Percentiles rank a stretch among this genome's conserved stretches.
These are phyloP conservation scores for Nemapogon koenigi DNA, from an alignment of 2,888 invertebrate species.

Conservation along the genomic window DNA sequence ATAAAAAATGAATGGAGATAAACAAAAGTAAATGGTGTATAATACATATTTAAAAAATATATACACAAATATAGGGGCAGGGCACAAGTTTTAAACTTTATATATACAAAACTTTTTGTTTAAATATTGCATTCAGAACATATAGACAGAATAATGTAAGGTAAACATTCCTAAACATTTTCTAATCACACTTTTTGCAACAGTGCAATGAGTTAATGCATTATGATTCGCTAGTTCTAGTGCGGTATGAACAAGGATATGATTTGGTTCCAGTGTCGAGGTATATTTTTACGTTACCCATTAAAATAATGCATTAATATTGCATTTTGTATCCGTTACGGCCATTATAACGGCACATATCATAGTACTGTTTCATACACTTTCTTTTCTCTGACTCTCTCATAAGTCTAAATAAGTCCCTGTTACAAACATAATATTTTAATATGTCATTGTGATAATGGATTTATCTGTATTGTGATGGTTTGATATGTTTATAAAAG, in stretches of 20 bases:
- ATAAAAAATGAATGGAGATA: constrained; percentile 21
- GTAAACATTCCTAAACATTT: no score
- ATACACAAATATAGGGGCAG: neutral
- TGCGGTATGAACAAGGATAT: no score
- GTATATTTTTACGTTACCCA: constrained; percentile 52
- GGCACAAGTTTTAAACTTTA: no score
- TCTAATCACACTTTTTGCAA: no score
- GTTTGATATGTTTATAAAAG: no score
- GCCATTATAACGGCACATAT: constrained; percentile 44
- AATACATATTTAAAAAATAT: neutral
- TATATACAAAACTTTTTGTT: neutral
- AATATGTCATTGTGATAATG: neutral
- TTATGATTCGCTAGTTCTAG: no score
- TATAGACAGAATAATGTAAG: constrained; percentile 30
- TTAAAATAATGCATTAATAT: constrained; percentile 25
- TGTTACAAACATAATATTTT: constrained; percentile 36
- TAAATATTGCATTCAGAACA: constrained; percentile 50
- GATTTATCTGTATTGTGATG: no score
- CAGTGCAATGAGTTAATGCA: no score
- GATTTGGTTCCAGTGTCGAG: no score
- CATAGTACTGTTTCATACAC: constrained; percentile 44
- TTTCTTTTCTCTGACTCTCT: constrained; percentile 53
- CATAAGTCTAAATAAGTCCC: constrained; percentile 51
- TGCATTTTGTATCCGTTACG: constrained; percentile 42
- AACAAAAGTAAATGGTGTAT: constrained; percentile 1